These are phyloP conservation scores for Prorops nasuta DNA, from an alignment of 1,140 invertebrate genomes.

Conservation along the genomic window DNA sequence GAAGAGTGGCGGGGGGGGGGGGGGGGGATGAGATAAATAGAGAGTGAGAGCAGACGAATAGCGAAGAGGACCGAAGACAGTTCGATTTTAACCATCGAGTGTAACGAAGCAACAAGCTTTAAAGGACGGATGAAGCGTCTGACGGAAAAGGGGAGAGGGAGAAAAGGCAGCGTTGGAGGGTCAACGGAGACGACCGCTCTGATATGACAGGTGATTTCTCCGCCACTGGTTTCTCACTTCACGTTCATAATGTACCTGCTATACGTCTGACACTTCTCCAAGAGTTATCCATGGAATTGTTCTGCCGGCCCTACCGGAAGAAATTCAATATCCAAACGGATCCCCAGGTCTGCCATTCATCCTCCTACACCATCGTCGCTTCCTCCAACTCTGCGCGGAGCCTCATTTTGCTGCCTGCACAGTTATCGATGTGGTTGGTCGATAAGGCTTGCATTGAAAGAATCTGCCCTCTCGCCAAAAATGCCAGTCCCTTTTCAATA, in stretches of 20 bases:
- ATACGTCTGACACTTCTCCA: conserved; percentile 23
- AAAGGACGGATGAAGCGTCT: too few species aligned
- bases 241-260: conserved; percentile 24
- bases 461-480: too few species aligned
- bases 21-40: too few species aligned
- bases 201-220: conserved; percentile 30
- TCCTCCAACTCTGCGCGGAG: neutral
- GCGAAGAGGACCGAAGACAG: too few species aligned
- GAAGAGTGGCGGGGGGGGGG: too few species aligned
- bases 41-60: too few species aligned
- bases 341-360: neutral
- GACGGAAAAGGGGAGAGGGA: neutral
- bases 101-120: too few species aligned
- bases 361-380: neutral
- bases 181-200: conserved; percentile 4
- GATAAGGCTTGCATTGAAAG: too few species aligned
- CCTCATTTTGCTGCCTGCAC: too few species aligned
- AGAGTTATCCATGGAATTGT: conserved; percentile 3
- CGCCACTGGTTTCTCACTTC: conserved; percentile 15
- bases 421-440: too few species aligned
- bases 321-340: conserved; percentile 21
- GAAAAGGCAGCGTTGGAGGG: neutral
- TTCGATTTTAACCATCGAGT: too few species aligned
- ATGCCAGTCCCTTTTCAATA: too few species aligned
- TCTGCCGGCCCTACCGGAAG: conserved; percentile 10